Evolutionary conservation across 1,140 invertebrate species (phyloP), one percentile per base, ranked within the genome.

Genomic region (Cyclargus thomasi): DNA sequence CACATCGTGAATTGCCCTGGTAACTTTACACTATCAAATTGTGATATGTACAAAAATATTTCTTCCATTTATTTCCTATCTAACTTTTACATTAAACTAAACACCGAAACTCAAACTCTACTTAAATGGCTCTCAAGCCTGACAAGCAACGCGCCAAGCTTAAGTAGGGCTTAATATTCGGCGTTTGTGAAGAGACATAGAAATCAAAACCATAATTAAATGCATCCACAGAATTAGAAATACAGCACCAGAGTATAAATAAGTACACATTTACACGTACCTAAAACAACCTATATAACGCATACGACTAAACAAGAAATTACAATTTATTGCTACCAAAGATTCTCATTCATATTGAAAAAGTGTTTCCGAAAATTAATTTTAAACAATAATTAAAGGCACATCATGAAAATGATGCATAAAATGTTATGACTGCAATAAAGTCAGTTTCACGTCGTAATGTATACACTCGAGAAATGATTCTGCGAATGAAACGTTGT

Each of bases 11-110:
- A 29, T 6, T 6, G 29, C 29, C 29, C 78, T 81, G 85, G 85
- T 88, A 88, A 88, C 86, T 83, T 82, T 77, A 80, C 66, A 78
- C 70, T 79, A 81, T 81, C 84, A 83, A 89, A 82, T 86, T 86
- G 80, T 89, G 86, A 89, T 89, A 89, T 89, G 86, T 89, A 87
- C 86, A 89, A 89, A 89, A 89, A 89, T 89, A 89, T 86, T 85
- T 79, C 73, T 80, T 47, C 39, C 11, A 67, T 70, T 74, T 85
- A 78, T 85, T 80, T 70, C 76, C 76, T 85, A 86, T 80, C 80
- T 83, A 85, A 74, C 35, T 71, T 72, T 78, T 72, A 71, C 79
- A 80, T 59, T 72, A 53, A 75, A 70, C 67, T 36, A 67, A 47
- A 8, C 39, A 70, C 39, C 18, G 66, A 74, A 65, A 64, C 64